A percentile compares a stretch with the other conserved stretches of the same genome.
These are phyloP conservation scores for Smutsia gigantea DNA, from an alignment of 2,797 vertebrate genomes.

Conservation along the genomic window DNA sequence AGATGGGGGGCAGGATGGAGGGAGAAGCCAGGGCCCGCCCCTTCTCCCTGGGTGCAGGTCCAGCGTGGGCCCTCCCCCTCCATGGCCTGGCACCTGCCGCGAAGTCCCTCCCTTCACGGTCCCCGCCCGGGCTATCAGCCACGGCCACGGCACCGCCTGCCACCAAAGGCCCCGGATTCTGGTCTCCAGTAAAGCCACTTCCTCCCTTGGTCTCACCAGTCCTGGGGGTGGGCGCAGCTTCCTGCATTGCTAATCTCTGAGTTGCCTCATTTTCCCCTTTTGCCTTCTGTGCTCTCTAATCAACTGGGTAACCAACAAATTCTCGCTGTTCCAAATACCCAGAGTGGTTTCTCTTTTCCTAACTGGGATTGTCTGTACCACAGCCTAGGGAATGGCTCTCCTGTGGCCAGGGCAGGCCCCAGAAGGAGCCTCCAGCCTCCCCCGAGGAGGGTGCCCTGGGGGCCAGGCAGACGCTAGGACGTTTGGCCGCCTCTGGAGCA, in stretches of 20 bases:
- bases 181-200: background rate
- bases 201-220: background rate
- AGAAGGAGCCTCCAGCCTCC: fast-evolving
- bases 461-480: background rate
- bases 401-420: fast-evolving
- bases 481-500: background rate
- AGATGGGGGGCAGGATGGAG: background rate
- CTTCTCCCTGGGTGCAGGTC: background rate
- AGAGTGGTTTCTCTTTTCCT: background rate
- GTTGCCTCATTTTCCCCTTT: background rate
- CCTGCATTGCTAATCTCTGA: background rate
- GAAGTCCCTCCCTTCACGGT: fast-evolving
- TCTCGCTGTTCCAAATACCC: background rate
- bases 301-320: background rate
- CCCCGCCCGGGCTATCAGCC: background rate
- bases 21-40: background rate
- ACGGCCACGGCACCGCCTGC: background rate
- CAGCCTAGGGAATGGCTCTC: background rate
- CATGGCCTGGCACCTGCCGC: fast-evolving
- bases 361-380: fast-evolving
- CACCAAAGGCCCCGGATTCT: background rate
- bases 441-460: fast-evolving
- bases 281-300: background rate
- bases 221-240: background rate
- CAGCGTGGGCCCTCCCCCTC: fast-evolving